phyloP scores from a whole-genome alignment of 2,797 vertebrate genomes.

The Selene dorsalis region DNA sequence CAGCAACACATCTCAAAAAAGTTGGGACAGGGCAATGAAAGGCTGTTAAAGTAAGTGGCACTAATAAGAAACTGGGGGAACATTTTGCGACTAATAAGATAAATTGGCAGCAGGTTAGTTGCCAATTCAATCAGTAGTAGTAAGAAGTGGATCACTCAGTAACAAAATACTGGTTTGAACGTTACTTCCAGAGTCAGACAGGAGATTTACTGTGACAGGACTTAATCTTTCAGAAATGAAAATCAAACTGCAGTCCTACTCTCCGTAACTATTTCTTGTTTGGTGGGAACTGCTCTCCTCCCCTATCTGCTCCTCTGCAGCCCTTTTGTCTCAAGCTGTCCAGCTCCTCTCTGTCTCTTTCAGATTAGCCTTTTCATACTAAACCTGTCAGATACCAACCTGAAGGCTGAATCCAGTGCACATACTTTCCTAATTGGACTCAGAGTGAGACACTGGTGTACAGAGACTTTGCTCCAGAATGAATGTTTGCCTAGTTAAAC shows the following conservation, averaged over 20 bases:
- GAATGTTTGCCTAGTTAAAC: constrained; percentile 27
- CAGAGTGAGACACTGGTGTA: constrained; percentile 48
- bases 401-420: constrained; percentile 64
- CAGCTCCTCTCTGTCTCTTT: constrained; percentile 40
- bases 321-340: constrained; percentile 37
- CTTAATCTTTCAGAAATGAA: neutral
- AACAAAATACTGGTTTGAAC: neutral
- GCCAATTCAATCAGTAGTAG: too few species aligned
- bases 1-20: too few species aligned
- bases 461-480: constrained; percentile 36
- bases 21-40: too few species aligned
- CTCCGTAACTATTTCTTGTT: neutral
- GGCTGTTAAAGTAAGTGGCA: too few species aligned
- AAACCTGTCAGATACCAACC: constrained; percentile 32
- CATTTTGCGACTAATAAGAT: too few species aligned
- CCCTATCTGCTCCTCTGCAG: constrained; percentile 15
- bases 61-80: too few species aligned
- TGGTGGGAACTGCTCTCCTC: constrained; percentile 26
- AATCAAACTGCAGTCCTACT: neutral
- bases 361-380: constrained; percentile 66
- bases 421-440: constrained; percentile 74
- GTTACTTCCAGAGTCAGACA: neutral
- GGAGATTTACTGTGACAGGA: neutral
- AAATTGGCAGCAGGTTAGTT: too few species aligned
- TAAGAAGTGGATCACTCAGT: neutral